These are phyloP conservation scores for Cordilura impudica DNA, from an alignment of 2,888 invertebrate species.

Conservation along the genomic window DNA sequence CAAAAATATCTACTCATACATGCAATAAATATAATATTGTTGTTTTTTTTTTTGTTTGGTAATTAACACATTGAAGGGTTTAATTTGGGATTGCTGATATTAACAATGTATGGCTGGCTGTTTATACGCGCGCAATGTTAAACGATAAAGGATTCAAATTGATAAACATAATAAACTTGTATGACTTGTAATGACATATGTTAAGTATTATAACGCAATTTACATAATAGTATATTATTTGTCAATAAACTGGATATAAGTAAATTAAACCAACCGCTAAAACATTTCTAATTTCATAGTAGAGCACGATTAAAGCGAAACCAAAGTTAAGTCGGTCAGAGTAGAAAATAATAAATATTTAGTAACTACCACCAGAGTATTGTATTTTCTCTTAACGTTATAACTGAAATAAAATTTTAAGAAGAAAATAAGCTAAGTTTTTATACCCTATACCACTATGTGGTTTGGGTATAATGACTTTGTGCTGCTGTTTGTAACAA, in stretches of 20 bases:
- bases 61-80: constrained; percentile 18
- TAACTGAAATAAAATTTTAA: too few relatives aligned
- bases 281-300: too few relatives aligned
- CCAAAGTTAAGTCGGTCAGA: too few relatives aligned
- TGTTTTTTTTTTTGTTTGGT: neutral
- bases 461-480: too few relatives aligned
- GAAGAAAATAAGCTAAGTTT: too few relatives aligned
- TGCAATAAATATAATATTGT: neutral
- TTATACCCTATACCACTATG: too few relatives aligned
- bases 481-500: too few relatives aligned
- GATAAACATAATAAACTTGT: constrained; percentile 45
- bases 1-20: constrained; percentile 3
- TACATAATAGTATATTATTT: neutral
- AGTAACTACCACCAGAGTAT: too few relatives aligned
- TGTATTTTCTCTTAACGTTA: too few relatives aligned
- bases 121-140: neutral
- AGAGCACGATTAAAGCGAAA: too few relatives aligned
- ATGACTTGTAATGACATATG: constrained; percentile 47
- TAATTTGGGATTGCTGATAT: neutral
- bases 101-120: neutral
- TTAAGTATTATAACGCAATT: constrained; percentile 35
- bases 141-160: constrained; percentile 19
- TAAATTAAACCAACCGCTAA: neutral
- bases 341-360: too few relatives aligned
- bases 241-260: neutral